These are phyloP conservation scores for Suricata suricatta DNA, from an alignment of 2,113 vertebrate species.

Conservation along the genomic window DNA sequence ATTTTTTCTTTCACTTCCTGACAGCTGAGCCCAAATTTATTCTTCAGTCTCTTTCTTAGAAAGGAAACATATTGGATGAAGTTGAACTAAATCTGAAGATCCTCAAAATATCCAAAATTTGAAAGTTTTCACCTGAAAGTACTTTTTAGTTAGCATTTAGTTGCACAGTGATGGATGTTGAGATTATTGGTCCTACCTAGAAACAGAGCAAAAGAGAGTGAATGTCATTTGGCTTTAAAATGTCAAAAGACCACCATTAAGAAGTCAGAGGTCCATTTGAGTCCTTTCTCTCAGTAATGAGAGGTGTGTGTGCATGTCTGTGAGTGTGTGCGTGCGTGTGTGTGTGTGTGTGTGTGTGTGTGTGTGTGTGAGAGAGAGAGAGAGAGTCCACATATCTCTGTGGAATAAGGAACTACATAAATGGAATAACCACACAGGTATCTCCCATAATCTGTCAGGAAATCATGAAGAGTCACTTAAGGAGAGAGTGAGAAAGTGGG, in stretches of 20 bases:
- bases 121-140: slow-evolving; percentile 16
- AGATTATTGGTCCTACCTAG: not conserved
- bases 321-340: too few species aligned
- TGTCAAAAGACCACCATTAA: not conserved
- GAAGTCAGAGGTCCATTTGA: not conserved
- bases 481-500: not conserved
- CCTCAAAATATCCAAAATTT: slow-evolving; percentile 13
- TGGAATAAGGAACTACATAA: not conserved
- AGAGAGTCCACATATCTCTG: not conserved
- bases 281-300: not conserved
- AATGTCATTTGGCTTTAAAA: not conserved
- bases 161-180: not conserved
- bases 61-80: slow-evolving; percentile 26
- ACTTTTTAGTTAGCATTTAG: not conserved
- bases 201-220: not conserved
- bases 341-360: too few species aligned
- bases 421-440: not conserved
- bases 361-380: not conserved
- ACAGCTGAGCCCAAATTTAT: slow-evolving; percentile 26
- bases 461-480: not conserved
- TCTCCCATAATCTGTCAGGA: not conserved
- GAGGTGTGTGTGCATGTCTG: not conserved
- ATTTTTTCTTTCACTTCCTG: slow-evolving; percentile 26
- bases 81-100: not conserved
- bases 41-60: slow-evolving; percentile 32